Evolutionary conservation across 2,797 vertebrate genomes (phyloP).

Genomic region (Oreortyx pictus): DNA sequence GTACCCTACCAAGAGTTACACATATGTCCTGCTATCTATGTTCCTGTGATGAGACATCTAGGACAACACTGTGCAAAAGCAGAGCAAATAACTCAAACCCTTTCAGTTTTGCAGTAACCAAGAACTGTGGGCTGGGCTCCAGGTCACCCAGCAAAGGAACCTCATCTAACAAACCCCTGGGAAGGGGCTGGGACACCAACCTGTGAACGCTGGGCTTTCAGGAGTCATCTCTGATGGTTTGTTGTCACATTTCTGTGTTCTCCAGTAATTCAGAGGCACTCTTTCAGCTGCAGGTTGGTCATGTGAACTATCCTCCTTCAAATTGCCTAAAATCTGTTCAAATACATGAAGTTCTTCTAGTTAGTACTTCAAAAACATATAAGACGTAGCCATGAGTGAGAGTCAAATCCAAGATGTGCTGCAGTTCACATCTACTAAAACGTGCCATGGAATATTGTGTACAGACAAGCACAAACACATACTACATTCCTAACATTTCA

Average conservation of each 20-base stretch:
- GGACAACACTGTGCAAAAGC: neutral
- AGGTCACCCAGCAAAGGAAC: too few species aligned
- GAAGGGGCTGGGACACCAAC: slow-evolving; percentile 17
- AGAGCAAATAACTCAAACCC: neutral
- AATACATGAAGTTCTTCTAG: neutral
- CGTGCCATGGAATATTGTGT: neutral
- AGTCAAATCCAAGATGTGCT: neutral
- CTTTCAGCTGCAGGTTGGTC: slow-evolving; percentile 72
- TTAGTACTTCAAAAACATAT: neutral
- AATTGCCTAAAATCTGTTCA: slow-evolving; percentile 72
- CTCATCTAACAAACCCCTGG: too few species aligned
- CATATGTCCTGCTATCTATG: neutral
- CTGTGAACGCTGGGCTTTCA: slow-evolving; percentile 74
- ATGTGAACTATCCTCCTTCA: slow-evolving; percentile 72
- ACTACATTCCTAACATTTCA: neutral
- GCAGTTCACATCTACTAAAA: neutral
- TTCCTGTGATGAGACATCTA: neutral
- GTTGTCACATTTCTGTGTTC: slow-evolving; percentile 71
- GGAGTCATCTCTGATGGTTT: slow-evolving; percentile 69
- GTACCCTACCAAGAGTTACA: neutral
- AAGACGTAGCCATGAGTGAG: neutral
- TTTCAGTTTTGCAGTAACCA: neutral
- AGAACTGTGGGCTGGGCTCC: neutral
- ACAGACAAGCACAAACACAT: neutral
- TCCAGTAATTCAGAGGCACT: slow-evolving; percentile 74